Conservation (phyloP, 2,888 invertebrate genomes). For the Automeris io region DNA sequence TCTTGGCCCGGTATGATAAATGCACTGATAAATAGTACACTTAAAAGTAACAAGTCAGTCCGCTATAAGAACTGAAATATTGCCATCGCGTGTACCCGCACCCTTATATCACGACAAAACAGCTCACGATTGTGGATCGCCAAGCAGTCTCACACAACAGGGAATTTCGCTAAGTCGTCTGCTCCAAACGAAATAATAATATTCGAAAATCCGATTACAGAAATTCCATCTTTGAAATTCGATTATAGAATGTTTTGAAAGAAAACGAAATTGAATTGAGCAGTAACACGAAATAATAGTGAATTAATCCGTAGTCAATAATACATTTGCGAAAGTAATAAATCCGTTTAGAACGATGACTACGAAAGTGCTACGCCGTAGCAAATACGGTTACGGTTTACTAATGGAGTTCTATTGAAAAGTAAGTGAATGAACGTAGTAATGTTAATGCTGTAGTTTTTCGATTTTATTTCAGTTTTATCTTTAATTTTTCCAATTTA, state of each 20-base stretch:
- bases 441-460: not conserved
- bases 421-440: constrained; percentile 16
- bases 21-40: constrained; percentile 1
- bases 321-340: not conserved
- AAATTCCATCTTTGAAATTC: not conserved
- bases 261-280: not conserved
- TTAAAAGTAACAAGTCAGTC: constrained; percentile 10
- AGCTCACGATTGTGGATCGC: constrained; percentile 27
- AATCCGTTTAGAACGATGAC: constrained; percentile 5
- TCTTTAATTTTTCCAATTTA: too few species aligned
- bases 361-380: constrained; percentile 17
- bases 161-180: constrained; percentile 35
- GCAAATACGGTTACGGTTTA: constrained; percentile 14
- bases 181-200: constrained; percentile 7
- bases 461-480: not conserved
- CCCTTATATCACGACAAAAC: constrained; percentile 53
- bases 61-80: constrained; percentile 22
- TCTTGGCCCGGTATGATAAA: too few species aligned
- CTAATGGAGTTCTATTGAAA: constrained; percentile 15
- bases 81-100: constrained; percentile 37
- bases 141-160: constrained; percentile 44
- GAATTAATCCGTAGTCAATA: not conserved
- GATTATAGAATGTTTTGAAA: not conserved
- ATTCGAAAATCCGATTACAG: not conserved
- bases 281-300: constrained; percentile 1